These are phyloP conservation scores for Tetragnatha montana DNA, from an alignment of 2,888 invertebrate species.

Conservation along the genomic window DNA sequence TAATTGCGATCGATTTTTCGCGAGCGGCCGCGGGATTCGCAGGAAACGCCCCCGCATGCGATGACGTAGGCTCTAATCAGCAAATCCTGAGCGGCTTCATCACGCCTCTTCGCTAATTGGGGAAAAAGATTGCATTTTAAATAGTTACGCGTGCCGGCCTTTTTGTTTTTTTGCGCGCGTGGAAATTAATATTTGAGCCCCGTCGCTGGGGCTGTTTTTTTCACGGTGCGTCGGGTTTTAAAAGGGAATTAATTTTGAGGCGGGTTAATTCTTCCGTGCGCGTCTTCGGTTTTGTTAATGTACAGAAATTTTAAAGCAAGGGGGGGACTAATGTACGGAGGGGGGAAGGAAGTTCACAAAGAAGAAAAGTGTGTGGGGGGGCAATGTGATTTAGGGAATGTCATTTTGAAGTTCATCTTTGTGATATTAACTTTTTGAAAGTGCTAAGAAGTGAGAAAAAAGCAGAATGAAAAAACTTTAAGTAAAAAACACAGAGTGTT, in stretches of 20 bases:
- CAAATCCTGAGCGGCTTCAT: slow-evolving; percentile 62
- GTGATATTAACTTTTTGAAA: no score
- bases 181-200: no score
- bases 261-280: background rate
- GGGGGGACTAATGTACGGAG: no score
- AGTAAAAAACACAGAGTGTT: no score
- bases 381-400: no score
- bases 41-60: slow-evolving; percentile 30
- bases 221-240: background rate
- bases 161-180: background rate
- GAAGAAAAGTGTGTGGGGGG: no score
- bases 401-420: no score
- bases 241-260: background rate
- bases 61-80: slow-evolving; percentile 64
- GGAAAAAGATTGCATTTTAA: slow-evolving; percentile 13
- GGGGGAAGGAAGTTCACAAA: no score
- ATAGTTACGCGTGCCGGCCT: background rate
- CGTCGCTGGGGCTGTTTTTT: background rate
- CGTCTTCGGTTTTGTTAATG: background rate
- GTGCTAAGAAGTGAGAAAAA: no score
- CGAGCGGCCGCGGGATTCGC: slow-evolving; percentile 53
- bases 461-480: no score
- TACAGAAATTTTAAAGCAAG: background rate
- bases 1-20: slow-evolving; percentile 66
- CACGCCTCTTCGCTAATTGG: slow-evolving; percentile 58